phyloP scores from a whole-genome alignment of 30 jellyfish, hydroid and myxozoan species.

The Hydractinia symbiolongicarpus region DNA sequence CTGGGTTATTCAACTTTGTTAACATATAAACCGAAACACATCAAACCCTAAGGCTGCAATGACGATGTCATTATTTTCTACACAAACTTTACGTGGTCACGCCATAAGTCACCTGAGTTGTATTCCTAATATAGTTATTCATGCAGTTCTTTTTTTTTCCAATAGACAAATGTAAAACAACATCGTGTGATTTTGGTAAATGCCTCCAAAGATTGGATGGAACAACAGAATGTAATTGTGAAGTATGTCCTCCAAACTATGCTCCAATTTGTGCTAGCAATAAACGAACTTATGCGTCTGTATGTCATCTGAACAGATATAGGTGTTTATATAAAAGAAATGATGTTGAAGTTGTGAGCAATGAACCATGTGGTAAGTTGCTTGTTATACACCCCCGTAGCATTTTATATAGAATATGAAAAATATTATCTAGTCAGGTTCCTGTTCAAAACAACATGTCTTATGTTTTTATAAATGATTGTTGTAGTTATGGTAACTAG shows the following conservation, averaged over 20 bases:
- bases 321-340: neutral
- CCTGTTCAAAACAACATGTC: no score
- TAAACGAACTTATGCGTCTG: constrained; percentile 54
- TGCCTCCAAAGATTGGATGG: constrained; percentile 37
- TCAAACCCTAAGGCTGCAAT: no score
- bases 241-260: constrained; percentile 14
- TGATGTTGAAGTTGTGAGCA: neutral
- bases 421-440: no score
- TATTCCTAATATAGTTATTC: no score
- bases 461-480: no score
- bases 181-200: constrained; percentile 1
- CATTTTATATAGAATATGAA: neutral
- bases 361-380: neutral
- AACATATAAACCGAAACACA: no score
- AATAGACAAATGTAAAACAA: neutral
- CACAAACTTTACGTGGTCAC: no score
- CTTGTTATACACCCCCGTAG: neutral
- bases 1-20: no score
- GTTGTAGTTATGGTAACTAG: no score
- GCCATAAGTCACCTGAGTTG: no score
- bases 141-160: no score
- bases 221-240: constrained; percentile 44
- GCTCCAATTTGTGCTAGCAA: constrained; percentile 75
- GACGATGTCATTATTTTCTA: no score
- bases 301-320: constrained; percentile 32